Conservation (phyloP, 2,113 vertebrate species). For the Melanerpes formicivorus region DNA sequence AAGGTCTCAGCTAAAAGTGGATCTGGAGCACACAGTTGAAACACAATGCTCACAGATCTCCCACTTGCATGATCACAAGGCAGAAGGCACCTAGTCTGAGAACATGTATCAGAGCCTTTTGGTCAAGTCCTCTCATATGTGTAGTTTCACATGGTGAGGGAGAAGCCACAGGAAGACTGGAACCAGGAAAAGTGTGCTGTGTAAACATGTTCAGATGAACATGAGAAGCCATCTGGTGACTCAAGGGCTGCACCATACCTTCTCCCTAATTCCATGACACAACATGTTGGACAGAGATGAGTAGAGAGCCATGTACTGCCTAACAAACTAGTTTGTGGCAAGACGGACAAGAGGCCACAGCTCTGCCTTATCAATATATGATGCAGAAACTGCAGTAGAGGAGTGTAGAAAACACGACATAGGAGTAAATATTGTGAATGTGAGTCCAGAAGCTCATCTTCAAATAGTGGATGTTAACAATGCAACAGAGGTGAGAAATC, state of each 20-base stretch:
- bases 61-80: accelerated
- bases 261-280: accelerated
- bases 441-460: not conserved
- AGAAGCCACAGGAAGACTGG: not conserved
- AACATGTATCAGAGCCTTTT: not conserved
- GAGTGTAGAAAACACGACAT: not conserved
- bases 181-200: not conserved
- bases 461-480: not conserved
- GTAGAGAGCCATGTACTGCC: accelerated
- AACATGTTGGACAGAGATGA: not conserved
- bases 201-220: not conserved
- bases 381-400: not conserved
- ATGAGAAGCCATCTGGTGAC: not conserved
- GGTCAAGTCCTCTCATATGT: not conserved
- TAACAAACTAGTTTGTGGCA: not conserved
- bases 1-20: not conserved
- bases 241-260: not conserved
- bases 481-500: not conserved
- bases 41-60: not conserved
- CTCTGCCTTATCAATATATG: not conserved
- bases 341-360: not conserved
- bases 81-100: not conserved
- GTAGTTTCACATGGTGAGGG: not conserved
- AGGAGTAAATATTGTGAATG: not conserved
- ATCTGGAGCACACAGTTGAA: not conserved